These are phyloP conservation scores for Cyphomyrus plagiostoma DNA, from an alignment of 2,113 vertebrate genomes.

Conservation along the genomic window DNA sequence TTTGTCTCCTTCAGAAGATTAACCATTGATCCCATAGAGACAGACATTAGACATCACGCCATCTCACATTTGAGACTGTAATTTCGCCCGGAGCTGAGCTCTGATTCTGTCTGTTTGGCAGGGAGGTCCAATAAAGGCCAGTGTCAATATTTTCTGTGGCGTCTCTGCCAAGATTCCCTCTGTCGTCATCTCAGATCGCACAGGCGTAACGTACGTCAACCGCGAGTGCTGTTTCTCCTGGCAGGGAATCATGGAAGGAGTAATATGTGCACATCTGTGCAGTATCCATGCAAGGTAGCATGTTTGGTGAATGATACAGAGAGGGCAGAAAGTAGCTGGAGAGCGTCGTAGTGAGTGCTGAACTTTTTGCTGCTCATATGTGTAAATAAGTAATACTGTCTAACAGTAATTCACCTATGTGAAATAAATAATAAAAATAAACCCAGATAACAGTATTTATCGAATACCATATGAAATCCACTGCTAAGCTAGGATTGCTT, in stretches of 20 bases:
- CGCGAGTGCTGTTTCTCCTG: slow-evolving; percentile 35
- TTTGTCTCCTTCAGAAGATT: neutral
- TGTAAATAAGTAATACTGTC: neutral
- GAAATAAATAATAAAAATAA: neutral
- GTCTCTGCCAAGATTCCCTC: slow-evolving; percentile 37
- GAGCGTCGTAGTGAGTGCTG: neutral
- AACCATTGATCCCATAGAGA: neutral
- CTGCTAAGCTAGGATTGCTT: neutral
- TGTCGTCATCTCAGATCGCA: slow-evolving; percentile 24
- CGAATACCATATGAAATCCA: neutral
- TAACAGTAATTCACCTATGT: neutral
- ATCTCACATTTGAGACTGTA: neutral
- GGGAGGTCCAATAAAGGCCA: slow-evolving; percentile 34
- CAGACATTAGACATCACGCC: neutral
- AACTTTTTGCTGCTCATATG: neutral
- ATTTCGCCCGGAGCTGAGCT: neutral
- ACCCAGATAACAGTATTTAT: neutral
- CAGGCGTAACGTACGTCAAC: neutral
- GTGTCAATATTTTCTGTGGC: slow-evolving; percentile 39
- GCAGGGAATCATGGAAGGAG: slow-evolving; percentile 4
- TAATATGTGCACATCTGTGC: neutral
- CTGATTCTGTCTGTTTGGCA: slow-evolving; percentile 25
- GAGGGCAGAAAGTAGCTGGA: neutral
- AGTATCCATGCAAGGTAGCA: neutral
- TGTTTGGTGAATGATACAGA: neutral